A percentile compares a stretch with the other conserved stretches of the same genome.
Conservation (phyloP, 2,113 vertebrate species). For the Suricata suricatta region DNA sequence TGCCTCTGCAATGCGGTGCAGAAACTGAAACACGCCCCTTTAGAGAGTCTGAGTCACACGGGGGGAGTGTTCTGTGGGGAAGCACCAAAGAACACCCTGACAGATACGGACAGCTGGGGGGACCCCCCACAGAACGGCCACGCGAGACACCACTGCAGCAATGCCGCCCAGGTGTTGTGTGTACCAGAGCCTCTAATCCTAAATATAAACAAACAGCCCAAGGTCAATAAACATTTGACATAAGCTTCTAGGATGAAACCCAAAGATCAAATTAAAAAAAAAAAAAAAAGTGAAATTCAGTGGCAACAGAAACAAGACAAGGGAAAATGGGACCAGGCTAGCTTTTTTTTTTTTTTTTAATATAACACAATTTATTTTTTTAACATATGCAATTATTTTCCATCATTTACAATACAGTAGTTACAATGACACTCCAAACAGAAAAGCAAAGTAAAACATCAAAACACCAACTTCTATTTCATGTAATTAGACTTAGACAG, state of each 20-base stretch:
- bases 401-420: too few relatives aligned
- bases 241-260: background rate
- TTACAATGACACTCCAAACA: too few relatives aligned
- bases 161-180: background rate
- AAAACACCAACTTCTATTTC: too few relatives aligned
- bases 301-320: background rate
- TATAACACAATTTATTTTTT: too few relatives aligned
- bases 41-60: background rate
- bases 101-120: background rate
- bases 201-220: background rate
- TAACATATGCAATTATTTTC: too few relatives aligned
- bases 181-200: background rate
- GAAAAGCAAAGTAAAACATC: too few relatives aligned
- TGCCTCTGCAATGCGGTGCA: background rate
- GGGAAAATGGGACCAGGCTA: background rate
- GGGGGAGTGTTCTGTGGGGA: background rate
- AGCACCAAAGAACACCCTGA: background rate
- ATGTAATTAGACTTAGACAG: too few relatives aligned
- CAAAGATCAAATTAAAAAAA: background rate
- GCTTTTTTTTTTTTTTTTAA: too few relatives aligned
- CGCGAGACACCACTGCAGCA: background rate
- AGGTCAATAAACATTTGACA: background rate
- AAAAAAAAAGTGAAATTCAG: background rate
- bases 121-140: background rate
- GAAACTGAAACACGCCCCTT: background rate